phyloP scores from a whole-genome alignment of 2,797 vertebrate species.

The Mormyrops boulengeri region DNA sequence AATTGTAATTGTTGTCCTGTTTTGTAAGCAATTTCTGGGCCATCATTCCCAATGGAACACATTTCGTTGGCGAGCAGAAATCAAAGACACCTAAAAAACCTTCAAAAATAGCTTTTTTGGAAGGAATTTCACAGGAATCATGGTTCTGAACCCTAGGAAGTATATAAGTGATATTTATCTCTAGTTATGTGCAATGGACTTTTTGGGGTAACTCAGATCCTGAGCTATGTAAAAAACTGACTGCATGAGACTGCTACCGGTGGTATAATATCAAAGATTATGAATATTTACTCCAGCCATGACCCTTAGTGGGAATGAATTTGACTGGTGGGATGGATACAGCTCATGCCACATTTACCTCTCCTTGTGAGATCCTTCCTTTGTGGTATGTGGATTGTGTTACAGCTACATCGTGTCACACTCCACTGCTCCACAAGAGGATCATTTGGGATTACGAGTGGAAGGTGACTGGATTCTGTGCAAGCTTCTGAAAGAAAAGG shows the following conservation, averaged over 20 bases:
- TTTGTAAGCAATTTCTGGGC: not conserved
- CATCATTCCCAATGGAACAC: not conserved
- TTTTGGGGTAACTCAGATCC: not conserved
- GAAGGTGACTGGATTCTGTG: not conserved
- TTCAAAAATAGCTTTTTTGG: not conserved
- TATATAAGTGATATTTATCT: not conserved
- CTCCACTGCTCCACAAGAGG: not conserved
- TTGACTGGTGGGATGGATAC: not conserved
- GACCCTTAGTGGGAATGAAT: not conserved
- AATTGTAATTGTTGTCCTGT: not conserved
- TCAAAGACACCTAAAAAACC: not conserved
- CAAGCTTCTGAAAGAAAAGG: not conserved
- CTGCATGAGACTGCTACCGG: not conserved
- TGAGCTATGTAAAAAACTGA: not conserved
- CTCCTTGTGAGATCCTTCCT: not conserved
- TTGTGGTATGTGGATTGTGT: not conserved
- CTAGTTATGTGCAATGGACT: not conserved
- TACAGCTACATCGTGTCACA: not conserved
- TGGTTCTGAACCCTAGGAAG: not conserved
- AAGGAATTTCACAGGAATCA: not conserved
- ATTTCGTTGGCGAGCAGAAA: not conserved
- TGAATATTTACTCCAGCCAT: not conserved
- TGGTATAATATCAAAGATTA: not conserved
- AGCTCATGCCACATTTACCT: not conserved
- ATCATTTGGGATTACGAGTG: not conserved